phyloP scores from a whole-genome alignment of 37 sponge, comb jelly and placozoan genomes.

The Spongilla lacustris region DNA sequence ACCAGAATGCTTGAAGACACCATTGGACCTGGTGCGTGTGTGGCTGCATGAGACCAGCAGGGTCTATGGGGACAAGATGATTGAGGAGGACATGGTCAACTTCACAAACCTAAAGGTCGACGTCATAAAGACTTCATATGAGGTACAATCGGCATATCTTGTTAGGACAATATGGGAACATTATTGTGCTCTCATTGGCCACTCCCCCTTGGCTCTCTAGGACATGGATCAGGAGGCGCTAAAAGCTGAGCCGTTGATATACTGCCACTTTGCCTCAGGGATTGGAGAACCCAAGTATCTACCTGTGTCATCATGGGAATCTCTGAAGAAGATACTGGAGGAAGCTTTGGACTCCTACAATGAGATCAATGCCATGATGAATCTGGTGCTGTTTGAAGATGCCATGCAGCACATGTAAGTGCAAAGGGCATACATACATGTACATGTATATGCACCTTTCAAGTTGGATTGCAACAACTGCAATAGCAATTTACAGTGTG shows the following conservation, averaged over 20 bases:
- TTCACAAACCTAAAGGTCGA: slow-evolving; percentile 87
- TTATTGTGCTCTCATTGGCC: no score
- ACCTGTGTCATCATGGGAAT: slow-evolving; percentile 71
- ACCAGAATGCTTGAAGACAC: slow-evolving; percentile 83
- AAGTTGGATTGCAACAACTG: no score
- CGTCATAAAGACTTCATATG: slow-evolving; percentile 80
- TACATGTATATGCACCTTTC: neutral
- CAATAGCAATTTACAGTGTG: no score
- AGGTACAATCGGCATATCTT: slow-evolving; percentile 44
- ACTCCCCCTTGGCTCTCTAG: slow-evolving; percentile 1
- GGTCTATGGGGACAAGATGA: slow-evolving; percentile 96
- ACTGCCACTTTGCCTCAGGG: slow-evolving; percentile 94
- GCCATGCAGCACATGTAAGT: slow-evolving; percentile 96
- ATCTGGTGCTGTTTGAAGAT: slow-evolving; percentile 96
- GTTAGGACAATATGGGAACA: neutral
- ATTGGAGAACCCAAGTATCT: slow-evolving; percentile 95
- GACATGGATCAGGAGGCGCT: slow-evolving; percentile 89
- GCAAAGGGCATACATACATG: neutral
- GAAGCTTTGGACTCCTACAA: slow-evolving; percentile 97
- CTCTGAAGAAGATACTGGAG: slow-evolving; percentile 88
- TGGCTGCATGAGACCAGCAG: slow-evolving; percentile 97
- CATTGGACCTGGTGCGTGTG: slow-evolving; percentile 87
- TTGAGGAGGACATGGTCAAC: slow-evolving; percentile 89
- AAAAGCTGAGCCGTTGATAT: slow-evolving; percentile 84
- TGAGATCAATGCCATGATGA: slow-evolving; percentile 98